phyloP scores from a whole-genome alignment of 37 sponge, comb jelly and placozoan genomes.

The Ephydatia muelleri region DNA sequence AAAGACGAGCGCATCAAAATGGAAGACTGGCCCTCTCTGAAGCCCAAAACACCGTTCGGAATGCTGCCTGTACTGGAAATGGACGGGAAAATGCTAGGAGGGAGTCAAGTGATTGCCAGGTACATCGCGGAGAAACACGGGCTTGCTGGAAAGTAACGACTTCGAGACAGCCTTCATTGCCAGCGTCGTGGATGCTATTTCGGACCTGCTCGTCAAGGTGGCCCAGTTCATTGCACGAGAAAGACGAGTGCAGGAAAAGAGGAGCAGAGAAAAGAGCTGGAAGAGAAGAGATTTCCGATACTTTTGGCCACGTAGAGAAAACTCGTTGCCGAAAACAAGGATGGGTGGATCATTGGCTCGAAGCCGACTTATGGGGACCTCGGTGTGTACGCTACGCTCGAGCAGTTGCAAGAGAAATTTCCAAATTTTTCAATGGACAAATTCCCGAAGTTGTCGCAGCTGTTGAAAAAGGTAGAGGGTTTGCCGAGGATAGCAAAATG shows the following conservation, averaged over 20 bases:
- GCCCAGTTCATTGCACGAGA: constrained; percentile 10
- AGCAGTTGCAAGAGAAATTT: no score
- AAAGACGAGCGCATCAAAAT: constrained; percentile 35
- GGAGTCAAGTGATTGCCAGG: constrained; percentile 37
- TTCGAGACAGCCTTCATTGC: constrained; percentile 38
- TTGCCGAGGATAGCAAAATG: no score
- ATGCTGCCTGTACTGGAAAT: constrained; percentile 58
- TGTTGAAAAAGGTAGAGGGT: no score
- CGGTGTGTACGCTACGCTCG: neutral
- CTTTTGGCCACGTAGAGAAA: constrained; percentile 24
- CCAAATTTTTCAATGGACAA: no score
- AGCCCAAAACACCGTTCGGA: constrained; percentile 58
- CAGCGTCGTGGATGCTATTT: constrained; percentile 27
- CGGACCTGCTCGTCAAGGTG: constrained; percentile 26
- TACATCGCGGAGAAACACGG: constrained; percentile 63
- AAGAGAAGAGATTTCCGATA: constrained; percentile 9
- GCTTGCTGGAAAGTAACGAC: constrained; percentile 47
- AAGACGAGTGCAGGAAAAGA: constrained; percentile 56
- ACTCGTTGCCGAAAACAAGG: neutral
- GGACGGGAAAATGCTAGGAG: constrained; percentile 66
- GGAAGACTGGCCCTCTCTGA: constrained; percentile 42
- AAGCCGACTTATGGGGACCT: constrained; percentile 49
- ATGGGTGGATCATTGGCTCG: constrained; percentile 39
- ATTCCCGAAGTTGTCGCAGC: no score
- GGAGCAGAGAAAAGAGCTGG: constrained; percentile 12